Base-by-base conservation (phyloP, 1,140 invertebrate species). In the Onthophagus taurus region DNA sequence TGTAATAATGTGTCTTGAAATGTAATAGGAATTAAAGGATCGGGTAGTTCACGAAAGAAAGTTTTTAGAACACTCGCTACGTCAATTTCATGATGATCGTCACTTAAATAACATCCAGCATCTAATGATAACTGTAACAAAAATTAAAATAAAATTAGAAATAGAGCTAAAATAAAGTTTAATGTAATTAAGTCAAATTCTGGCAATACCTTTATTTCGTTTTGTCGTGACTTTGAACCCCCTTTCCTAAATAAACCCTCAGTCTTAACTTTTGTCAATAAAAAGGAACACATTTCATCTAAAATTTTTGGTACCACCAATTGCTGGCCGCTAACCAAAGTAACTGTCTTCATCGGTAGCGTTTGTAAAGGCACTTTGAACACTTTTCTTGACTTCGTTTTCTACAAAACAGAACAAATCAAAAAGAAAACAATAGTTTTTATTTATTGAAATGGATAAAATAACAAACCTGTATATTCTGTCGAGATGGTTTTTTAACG, bases 241-340 rank as follows among this genome's bases (percentile, higher is more conserved):
- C 84, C 83, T 68, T 89, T 90, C 19, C 89, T 71, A 57, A 91
- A 91, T 29, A 92, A 64, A 2, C 89, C 89, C 61, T 89, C 86
- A 17, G 77, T 74, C 23, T 75, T 72, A 19, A 81, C 69, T 63
- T 83, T 72, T 18, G 75, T 64, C 33, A 77, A 64, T 41, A 90
- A 72, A 55, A 77, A 75, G 14, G 72, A 67, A 51, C 81, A 78
- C 49, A 83, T 75, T 58, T 86, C 76, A 49, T 76, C 75, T 1
- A 91, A 72, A 60, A 89, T 80, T 51, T 72, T 70, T n/a, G 87
- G 85, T 9, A 89, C 73, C 61, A 79, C 72, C 29, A 87, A 68
- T 52, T 72, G 65, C 23, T 65, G 65, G 13, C 72, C 73, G 36
- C 69, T 71, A 31, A 60, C 71, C 54, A 78, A 66, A 64, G 63